Conservation (phyloP, 2,888 invertebrate genomes). For the Pantelozetes paolii region DNA sequence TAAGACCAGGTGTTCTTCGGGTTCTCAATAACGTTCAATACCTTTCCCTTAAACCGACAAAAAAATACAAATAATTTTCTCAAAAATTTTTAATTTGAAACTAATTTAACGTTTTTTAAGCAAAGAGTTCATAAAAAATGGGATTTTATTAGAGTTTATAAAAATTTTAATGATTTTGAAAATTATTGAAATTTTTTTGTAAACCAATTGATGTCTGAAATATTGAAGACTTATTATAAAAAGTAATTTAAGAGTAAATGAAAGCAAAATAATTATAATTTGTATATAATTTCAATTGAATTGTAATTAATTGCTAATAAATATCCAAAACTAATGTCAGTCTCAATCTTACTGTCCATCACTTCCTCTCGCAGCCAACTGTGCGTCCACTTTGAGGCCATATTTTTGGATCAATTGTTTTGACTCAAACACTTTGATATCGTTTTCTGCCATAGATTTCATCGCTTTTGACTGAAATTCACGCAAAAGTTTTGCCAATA, state of each 20-base stretch:
- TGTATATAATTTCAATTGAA: background rate
- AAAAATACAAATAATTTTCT: background rate
- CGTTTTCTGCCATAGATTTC: slow-evolving; percentile 21
- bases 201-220: background rate
- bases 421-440: slow-evolving; percentile 61
- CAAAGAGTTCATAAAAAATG: too few species aligned
- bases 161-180: background rate
- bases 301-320: background rate
- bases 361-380: background rate
- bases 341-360: background rate
- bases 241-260: background rate
- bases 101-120: background rate
- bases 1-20: slow-evolving; percentile 17
- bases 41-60: background rate
- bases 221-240: background rate
- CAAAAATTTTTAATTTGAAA: background rate
- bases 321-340: background rate
- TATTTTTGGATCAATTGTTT: slow-evolving; percentile 76
- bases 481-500: background rate
- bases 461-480: background rate
- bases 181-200: background rate
- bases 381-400: slow-evolving; percentile 51
- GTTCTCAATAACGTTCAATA: background rate
- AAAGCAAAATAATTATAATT: slow-evolving; percentile 6
- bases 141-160: too few species aligned